Evolutionary conservation across 2,113 vertebrate species (phyloP).

Genomic region (Castor canadensis): DNA sequence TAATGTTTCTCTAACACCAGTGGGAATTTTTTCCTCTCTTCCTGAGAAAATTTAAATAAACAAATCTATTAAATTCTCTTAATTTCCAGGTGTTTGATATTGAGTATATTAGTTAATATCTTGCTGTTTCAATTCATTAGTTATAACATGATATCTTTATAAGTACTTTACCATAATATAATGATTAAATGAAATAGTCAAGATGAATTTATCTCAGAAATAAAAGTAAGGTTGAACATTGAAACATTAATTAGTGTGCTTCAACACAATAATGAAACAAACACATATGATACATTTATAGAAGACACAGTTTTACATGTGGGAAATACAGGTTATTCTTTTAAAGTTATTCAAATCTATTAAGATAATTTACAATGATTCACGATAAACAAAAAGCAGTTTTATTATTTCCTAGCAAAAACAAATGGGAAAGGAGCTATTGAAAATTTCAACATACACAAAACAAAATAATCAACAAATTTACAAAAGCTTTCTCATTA

Average conservation of each 20-base stretch:
- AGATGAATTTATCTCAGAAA: neutral
- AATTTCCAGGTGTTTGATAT: neutral
- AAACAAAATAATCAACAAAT: neutral
- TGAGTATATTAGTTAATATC: neutral
- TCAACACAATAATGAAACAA: neutral
- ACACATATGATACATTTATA: neutral
- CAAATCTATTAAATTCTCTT: neutral
- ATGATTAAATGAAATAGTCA: neutral
- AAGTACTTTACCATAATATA: neutral
- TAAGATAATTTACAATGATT: neutral
- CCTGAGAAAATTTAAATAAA: neutral
- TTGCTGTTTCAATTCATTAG: neutral
- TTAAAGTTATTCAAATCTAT: neutral
- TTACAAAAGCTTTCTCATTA: neutral
- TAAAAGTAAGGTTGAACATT: neutral
- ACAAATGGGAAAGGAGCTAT: neutral
- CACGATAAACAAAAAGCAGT: neutral
- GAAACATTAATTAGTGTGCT: neutral
- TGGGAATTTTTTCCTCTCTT: neutral
- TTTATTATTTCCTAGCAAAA: neutral
- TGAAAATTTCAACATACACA: neutral
- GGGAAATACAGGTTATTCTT: neutral
- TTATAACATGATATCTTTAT: neutral
- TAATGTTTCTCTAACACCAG: neutral
- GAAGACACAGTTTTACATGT: neutral